Conservation (phyloP, 1,140 invertebrate genomes). For the Ips nitidus region DNA sequence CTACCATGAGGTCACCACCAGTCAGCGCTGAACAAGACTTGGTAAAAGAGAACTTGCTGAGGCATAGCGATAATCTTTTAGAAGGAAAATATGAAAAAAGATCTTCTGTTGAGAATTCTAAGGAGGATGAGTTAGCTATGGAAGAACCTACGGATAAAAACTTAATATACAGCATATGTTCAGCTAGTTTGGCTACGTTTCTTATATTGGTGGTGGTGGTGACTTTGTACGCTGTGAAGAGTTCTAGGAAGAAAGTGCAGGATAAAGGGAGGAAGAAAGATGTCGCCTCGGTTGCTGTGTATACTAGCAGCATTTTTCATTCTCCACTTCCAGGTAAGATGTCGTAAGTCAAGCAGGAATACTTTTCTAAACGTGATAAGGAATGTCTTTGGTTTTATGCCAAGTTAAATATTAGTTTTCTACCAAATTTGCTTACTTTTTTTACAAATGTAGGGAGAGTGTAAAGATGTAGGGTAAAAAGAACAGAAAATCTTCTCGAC, state of each 20-base stretch:
- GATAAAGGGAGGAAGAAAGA: slow-evolving; percentile 9
- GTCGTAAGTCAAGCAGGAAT: not conserved
- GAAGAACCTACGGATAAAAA: slow-evolving; percentile 1
- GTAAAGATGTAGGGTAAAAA: too few species aligned
- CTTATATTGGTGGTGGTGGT: slow-evolving; percentile 24
- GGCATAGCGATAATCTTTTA: not conserved
- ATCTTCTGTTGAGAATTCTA: slow-evolving; percentile 13
- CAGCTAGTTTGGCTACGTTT: slow-evolving; percentile 18
- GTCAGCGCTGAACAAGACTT: slow-evolving; percentile 2
- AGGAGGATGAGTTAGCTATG: not conserved
- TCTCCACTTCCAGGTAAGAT: slow-evolving; percentile 57
- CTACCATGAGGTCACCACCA: not conserved
- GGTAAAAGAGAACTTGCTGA: slow-evolving; percentile 9
- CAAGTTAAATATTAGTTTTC: too few species aligned
- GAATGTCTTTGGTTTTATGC: too few species aligned
- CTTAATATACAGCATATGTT: slow-evolving; percentile 34
- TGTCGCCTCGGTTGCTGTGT: slow-evolving; percentile 30
- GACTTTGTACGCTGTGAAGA: slow-evolving; percentile 37
- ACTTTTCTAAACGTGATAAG: too few species aligned
- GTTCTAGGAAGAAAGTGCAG: slow-evolving; percentile 13
- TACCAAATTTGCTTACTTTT: too few species aligned
- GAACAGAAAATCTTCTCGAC: too few species aligned
- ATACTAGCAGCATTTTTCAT: slow-evolving; percentile 56
- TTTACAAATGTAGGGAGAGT: too few species aligned
- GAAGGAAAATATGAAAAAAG: slow-evolving; percentile 9